Percentiles rank a stretch among this genome's conserved stretches.
Evolutionary conservation across 2,888 invertebrate species (phyloP).

Genomic region (Psococerastis gibbosa): DNA sequence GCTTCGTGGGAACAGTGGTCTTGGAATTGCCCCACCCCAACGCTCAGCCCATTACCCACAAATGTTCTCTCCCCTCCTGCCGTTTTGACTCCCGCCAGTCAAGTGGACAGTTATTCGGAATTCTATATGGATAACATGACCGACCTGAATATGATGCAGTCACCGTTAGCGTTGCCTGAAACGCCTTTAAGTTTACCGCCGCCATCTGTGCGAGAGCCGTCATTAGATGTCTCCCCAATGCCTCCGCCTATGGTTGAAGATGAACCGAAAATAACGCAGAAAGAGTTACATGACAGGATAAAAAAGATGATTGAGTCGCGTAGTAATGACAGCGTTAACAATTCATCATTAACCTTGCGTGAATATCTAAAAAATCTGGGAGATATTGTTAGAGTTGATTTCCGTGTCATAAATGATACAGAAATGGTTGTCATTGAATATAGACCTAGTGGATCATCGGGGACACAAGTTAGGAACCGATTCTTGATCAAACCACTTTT

Average conservation of each 20-base stretch:
- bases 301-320: neutral
- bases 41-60: too few species aligned
- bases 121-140: neutral
- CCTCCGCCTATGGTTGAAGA: neutral
- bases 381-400: conserved; percentile 5
- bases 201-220: neutral
- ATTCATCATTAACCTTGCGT: neutral
- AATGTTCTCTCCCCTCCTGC: neutral
- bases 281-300: neutral
- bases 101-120: neutral
- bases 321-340: neutral
- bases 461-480: neutral
- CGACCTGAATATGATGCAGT: neutral
- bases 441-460: conserved; percentile 2
- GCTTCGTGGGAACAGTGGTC: neutral
- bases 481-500: conserved; percentile 1
- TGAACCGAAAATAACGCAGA: neutral
- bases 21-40: too few species aligned
- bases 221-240: neutral
- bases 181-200: neutral
- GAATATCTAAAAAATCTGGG: neutral
- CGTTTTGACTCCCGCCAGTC: conserved; percentile 4
- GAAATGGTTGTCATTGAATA: conserved; percentile 9
- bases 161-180: neutral
- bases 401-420: neutral